These are phyloP conservation scores for Xestobium rufovillosum DNA, from an alignment of 2,888 invertebrate species.

Conservation along the genomic window DNA sequence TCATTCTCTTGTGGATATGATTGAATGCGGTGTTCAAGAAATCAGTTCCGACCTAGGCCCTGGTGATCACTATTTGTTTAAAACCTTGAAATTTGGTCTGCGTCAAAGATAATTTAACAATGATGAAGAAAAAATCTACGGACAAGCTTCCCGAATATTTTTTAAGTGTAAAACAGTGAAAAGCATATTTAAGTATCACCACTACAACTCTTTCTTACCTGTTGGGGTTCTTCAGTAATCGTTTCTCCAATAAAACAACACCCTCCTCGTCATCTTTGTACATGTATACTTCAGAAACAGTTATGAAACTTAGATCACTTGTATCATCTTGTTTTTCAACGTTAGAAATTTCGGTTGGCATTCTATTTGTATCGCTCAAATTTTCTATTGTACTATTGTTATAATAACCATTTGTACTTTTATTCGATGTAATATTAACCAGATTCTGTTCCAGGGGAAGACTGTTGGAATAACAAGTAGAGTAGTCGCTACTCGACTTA, in stretches of 20 bases:
- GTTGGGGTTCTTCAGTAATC: slow-evolving; percentile 48
- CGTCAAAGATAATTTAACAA: no score
- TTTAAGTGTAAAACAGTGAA: no score
- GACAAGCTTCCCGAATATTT: no score
- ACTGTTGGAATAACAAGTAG: background rate
- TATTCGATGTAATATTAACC: background rate
- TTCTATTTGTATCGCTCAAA: background rate
- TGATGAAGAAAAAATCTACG: no score
- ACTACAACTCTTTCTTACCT: slow-evolving; percentile 46
- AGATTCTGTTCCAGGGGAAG: background rate
- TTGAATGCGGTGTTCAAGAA: no score
- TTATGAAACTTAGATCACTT: slow-evolving; percentile 43
- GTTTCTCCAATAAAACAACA: slow-evolving; percentile 60
- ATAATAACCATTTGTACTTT: background rate
- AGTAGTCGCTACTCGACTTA: background rate
- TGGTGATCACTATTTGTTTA: no score
- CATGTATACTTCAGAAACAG: slow-evolving; percentile 65
- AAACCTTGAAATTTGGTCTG: no score
- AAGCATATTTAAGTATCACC: no score
- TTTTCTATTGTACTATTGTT: background rate
- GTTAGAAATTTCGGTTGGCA: background rate
- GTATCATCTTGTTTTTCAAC: slow-evolving; percentile 19
- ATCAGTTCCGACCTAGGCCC: no score
- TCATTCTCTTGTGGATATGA: no score
- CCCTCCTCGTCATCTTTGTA: slow-evolving; percentile 67